Evolutionary conservation across 2,113 vertebrate genomes (phyloP), one percentile per base, ranked within the genome.

Genomic region (Trematocara nigrifrons): DNA sequence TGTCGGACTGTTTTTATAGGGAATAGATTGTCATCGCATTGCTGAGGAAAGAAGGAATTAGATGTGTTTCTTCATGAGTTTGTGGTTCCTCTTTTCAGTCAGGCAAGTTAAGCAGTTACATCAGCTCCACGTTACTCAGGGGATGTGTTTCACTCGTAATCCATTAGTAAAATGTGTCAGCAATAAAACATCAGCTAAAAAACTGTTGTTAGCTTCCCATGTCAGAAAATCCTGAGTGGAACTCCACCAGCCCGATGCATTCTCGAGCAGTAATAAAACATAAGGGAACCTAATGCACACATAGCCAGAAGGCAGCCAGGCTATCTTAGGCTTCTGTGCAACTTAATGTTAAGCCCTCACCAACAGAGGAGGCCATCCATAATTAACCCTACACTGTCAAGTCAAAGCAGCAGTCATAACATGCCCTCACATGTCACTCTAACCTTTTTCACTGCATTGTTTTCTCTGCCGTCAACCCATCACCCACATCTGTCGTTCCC

Each of bases 341-440:
- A 90, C 87, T 94, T 86, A 86, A 89, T 42, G 85, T 86, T 84
- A 81, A 90, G 87, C 42, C 79, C 79, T 82, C 13, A 29, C 88
- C 85, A 87, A 84, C 89, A 85, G 88, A 91, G 82, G 61, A 88
- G 94, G 91, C 87, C 92, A 94, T 94, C 80, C 93, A 95, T 95
- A 95, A 96, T 96, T 94, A 94, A 95, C 93, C 91, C 83, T 13
- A 69, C 84, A 42, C 91, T 91, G 93, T 93, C 92, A 89, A 86
- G 91, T 94, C 89, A 80, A 84, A 83, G 86, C 88, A 87, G 87
- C 89, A 91, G 91, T 91, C 93, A 87, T 49, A 92, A 90, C 94
- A 91, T 93, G 94, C 94, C 92, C 93, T 91, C 89, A 85, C 91
- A 85, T 88, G 93, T 94, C 91, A 87, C 81, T 88, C 88, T 88